Evolutionary conservation across 1,140 invertebrate species (phyloP).

Genomic region (Bombus impatiens): DNA sequence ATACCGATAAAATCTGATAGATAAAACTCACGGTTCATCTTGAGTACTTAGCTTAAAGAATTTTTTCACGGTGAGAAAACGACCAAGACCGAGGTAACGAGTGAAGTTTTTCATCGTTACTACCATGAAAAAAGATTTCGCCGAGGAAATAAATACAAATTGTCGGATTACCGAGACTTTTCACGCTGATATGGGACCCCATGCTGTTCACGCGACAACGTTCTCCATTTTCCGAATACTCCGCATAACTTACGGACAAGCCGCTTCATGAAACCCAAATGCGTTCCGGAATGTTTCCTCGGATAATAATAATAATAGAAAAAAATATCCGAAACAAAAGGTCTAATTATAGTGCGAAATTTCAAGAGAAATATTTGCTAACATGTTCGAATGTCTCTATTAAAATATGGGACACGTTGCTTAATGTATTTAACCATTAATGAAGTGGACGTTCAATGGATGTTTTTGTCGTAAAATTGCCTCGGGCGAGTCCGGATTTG

Average conservation of each 20-base stretch:
- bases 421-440: background rate
- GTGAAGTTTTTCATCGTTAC: constrained; percentile 82
- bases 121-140: constrained; percentile 72
- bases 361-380: background rate
- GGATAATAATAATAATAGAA: constrained; percentile 1
- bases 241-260: constrained; percentile 71
- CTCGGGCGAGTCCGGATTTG: constrained; percentile 39
- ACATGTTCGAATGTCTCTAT: background rate
- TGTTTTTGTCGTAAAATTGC: constrained; percentile 70
- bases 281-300: constrained; percentile 28
- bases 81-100: constrained; percentile 71
- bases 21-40: constrained; percentile 34
- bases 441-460: constrained; percentile 57
- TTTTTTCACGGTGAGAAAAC: constrained; percentile 70
- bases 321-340: constrained; percentile 3
- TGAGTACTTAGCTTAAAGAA: constrained; percentile 67
- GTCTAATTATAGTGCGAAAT: background rate
- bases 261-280: constrained; percentile 62
- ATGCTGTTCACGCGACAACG: constrained; percentile 65
- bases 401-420: background rate
- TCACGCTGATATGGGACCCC: constrained; percentile 70
- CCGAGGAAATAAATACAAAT: constrained; percentile 82
- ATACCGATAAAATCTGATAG: background rate
- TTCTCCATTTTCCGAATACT: constrained; percentile 76
- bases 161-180: constrained; percentile 80